A percentile compares a stretch with the other conserved stretches of the same genome.
phyloP scores from a whole-genome alignment of 2,888 invertebrate species.

The Anodontia alba region DNA sequence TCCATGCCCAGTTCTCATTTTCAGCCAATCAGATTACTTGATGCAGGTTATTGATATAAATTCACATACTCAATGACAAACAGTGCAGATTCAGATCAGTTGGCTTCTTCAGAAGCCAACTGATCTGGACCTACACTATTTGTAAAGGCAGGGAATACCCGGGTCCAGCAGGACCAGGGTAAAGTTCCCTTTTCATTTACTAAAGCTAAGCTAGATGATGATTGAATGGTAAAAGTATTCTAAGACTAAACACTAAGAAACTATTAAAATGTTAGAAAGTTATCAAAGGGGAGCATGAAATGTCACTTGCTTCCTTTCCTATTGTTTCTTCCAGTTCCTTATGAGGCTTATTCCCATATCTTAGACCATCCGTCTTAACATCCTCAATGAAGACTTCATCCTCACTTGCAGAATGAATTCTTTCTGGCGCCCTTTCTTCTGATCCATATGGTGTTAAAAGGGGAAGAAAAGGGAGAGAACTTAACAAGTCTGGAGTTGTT shows the following conservation, averaged over 20 bases:
- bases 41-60: too few relatives aligned
- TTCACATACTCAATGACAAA: too few relatives aligned
- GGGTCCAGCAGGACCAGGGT: too few relatives aligned
- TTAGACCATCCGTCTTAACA: neutral
- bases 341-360: neutral
- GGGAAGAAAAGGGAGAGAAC: neutral
- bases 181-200: too few relatives aligned
- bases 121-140: too few relatives aligned
- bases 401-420: neutral
- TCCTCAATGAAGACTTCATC: neutral
- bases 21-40: too few relatives aligned
- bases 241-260: neutral
- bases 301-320: neutral
- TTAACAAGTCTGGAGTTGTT: neutral
- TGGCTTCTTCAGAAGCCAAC: too few relatives aligned
- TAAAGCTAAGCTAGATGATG: too few relatives aligned
- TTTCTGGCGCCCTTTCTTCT: neutral
- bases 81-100: too few relatives aligned
- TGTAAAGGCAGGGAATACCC: too few relatives aligned
- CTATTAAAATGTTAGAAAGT: neutral
- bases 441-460: neutral
- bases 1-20: too few relatives aligned
- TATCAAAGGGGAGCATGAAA: constrained; percentile 14
- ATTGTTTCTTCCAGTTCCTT: neutral
- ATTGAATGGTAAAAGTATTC: too few relatives aligned